Percentiles rank a stretch among this genome's conserved stretches.
These are phyloP conservation scores for Drosophila atripex DNA, from an alignment of 2,888 invertebrate species.

Conservation along the genomic window DNA sequence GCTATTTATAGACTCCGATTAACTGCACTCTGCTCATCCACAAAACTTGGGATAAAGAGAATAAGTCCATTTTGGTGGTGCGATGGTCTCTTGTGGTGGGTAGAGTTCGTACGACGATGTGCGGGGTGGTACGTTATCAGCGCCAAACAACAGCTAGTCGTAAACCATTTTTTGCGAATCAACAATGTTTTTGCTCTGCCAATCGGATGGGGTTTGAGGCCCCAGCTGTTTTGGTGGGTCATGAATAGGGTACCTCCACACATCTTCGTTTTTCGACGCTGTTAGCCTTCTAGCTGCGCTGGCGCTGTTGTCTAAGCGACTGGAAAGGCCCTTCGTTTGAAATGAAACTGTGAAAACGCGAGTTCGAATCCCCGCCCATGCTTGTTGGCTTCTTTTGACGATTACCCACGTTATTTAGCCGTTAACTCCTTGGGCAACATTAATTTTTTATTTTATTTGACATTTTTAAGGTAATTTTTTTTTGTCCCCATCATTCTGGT, in stretches of 20 bases:
- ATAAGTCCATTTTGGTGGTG: neutral
- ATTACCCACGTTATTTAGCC: constrained; percentile 69
- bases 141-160: constrained; percentile 32
- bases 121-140: constrained; percentile 27
- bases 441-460: constrained; percentile 45
- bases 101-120: constrained; percentile 2
- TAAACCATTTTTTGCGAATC: constrained; percentile 25
- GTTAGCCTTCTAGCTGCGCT: constrained; percentile 32
- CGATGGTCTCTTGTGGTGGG: neutral
- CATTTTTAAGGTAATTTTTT: neutral
- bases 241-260: neutral
- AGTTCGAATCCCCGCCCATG: constrained; percentile 66
- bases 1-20: constrained; percentile 66
- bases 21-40: constrained; percentile 35
- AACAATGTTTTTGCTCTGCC: constrained; percentile 15
- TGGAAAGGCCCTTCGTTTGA: constrained; percentile 20
- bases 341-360: neutral
- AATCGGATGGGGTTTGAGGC: constrained; percentile 6
- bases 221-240: constrained; percentile 28
- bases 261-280: neutral
- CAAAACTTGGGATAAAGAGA: constrained; percentile 9
- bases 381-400: constrained; percentile 77
- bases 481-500: neutral
- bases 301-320: constrained; percentile 52
- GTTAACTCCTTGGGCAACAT: constrained; percentile 71